Conservation (phyloP, 2,797 vertebrate species). For the Poeciliopsis presidionis region DNA sequence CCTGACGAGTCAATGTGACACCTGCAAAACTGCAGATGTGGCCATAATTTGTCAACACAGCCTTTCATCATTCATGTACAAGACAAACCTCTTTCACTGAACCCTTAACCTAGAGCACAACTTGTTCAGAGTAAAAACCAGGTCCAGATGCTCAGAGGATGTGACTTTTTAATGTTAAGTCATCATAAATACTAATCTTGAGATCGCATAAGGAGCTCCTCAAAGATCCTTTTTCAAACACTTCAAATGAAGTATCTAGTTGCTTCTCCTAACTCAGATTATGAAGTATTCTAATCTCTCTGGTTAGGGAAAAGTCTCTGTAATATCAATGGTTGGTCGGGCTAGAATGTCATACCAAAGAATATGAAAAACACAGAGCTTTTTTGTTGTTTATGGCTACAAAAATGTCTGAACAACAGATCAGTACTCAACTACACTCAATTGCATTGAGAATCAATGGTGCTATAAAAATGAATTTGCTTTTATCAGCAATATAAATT, state of each 20-base stretch:
- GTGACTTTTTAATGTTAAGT: too few species aligned
- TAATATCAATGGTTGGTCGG: not conserved
- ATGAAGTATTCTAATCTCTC: not conserved
- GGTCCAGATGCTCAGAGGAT: too few species aligned
- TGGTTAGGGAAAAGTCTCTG: not conserved
- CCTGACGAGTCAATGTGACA: too few species aligned
- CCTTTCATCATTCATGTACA: not conserved
- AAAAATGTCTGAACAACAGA: not conserved
- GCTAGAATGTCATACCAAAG: not conserved
- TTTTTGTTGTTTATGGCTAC: not conserved
- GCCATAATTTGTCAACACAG: not conserved
- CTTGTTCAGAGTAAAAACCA: not conserved
- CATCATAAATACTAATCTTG: not conserved
- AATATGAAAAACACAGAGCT: not conserved
- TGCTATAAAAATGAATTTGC: not conserved
- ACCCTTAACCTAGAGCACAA: not conserved
- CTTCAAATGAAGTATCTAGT: not conserved
- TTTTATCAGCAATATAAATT: not conserved
- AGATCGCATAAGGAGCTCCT: not conserved
- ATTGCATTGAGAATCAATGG: not conserved
- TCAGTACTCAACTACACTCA: not conserved
- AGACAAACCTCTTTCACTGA: not conserved
- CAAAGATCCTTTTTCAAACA: not conserved
- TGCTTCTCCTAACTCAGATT: not conserved
- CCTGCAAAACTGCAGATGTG: not conserved